These are phyloP conservation scores for Psittacus erithacus DNA, from an alignment of 2,113 vertebrate genomes.

Conservation along the genomic window DNA sequence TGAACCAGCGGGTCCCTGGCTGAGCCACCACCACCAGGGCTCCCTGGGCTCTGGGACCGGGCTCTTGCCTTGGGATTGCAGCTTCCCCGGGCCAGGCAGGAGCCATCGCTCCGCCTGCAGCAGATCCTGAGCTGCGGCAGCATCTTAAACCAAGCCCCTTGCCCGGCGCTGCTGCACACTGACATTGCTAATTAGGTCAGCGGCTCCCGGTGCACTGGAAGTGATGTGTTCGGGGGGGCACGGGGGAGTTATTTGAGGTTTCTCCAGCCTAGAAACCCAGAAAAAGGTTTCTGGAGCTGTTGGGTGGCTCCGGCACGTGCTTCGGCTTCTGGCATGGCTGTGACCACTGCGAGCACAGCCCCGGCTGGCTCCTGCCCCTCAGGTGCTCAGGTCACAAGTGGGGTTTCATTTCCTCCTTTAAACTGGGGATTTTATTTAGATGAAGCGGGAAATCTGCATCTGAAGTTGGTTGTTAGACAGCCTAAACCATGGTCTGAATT, in stretches of 20 bases:
- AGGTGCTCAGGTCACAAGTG: accelerated
- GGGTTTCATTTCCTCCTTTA: neutral
- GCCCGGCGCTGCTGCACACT: neutral
- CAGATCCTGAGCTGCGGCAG: neutral
- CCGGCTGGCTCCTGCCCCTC: neutral
- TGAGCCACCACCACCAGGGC: accelerated
- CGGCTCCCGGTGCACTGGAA: neutral
- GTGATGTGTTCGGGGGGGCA: neutral
- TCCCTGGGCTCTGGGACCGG: neutral
- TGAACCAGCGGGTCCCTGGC: accelerated
- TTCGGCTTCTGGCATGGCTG: neutral
- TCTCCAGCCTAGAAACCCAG: constrained; percentile 68
- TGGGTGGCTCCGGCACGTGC: neutral
- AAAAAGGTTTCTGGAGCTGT: constrained; percentile 41
- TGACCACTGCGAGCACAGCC: accelerated
- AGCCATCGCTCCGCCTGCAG: neutral
- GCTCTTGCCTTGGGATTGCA: neutral
- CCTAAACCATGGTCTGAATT: neutral
- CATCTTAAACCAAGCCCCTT: neutral
- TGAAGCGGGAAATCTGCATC: accelerated
- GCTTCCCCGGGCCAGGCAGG: neutral
- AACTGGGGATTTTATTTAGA: neutral
- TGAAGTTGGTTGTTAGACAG: neutral
- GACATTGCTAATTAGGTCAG: constrained; percentile 59
- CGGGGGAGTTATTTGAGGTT: constrained; percentile 59